Conservation (phyloP, 2,113 vertebrate genomes). For the Xiphophorus maculatus region DNA sequence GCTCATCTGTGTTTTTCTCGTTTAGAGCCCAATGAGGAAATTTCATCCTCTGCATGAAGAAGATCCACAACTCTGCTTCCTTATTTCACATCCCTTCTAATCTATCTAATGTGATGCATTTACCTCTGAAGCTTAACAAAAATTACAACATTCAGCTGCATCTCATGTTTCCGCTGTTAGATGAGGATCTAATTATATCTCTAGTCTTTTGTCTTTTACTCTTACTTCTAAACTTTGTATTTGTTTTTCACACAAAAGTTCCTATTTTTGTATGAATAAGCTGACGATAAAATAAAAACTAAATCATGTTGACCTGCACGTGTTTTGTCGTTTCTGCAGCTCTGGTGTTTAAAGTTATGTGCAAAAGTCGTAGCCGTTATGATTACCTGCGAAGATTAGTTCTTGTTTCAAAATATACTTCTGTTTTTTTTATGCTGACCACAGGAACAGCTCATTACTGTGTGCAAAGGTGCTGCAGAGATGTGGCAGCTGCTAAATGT, state of each 20-base stretch:
- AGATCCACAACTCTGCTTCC: not conserved
- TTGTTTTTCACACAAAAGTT: slow-evolving; percentile 36
- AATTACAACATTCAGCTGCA: slow-evolving; percentile 17
- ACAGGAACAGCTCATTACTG: slow-evolving; percentile 11
- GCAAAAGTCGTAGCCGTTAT: not conserved
- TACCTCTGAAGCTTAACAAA: slow-evolving; percentile 14
- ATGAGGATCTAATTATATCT: slow-evolving; percentile 46
- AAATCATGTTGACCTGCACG: not conserved
- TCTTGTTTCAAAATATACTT: slow-evolving; percentile 52
- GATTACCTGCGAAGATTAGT: slow-evolving; percentile 14
- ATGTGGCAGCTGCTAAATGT: not conserved
- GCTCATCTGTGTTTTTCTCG: slow-evolving; percentile 42
- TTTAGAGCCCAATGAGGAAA: slow-evolving; percentile 75
- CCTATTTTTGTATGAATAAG: slow-evolving; percentile 44
- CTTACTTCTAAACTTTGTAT: not conserved
- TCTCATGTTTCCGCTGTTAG: slow-evolving; percentile 2
- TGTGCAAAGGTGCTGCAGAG: not conserved
- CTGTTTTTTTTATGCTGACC: slow-evolving; percentile 33
- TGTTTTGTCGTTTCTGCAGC: not conserved
- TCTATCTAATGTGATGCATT: slow-evolving; percentile 22
- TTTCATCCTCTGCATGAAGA: slow-evolving; percentile 49
- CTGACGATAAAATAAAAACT: slow-evolving; percentile 47
- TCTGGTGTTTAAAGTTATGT: not conserved
- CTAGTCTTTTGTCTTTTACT: slow-evolving; percentile 13
- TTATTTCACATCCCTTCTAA: not conserved